These are phyloP conservation scores for Barnardius zonarius DNA, from an alignment of 2,113 vertebrate species.

Conservation along the genomic window DNA sequence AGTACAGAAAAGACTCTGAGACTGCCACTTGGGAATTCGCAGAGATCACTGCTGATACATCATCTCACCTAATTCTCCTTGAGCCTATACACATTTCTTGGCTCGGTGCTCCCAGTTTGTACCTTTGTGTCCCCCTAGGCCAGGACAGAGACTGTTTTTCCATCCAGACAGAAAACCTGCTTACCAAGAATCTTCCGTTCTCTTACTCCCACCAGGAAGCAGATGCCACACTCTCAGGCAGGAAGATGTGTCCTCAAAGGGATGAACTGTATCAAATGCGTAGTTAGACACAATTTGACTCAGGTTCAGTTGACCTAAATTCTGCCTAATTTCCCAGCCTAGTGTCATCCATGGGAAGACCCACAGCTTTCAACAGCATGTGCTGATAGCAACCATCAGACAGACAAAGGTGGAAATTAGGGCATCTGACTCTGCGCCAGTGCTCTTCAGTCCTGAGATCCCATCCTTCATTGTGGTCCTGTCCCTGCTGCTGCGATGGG, in stretches of 20 bases:
- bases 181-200: not conserved
- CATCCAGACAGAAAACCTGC: not conserved
- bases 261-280: not conserved
- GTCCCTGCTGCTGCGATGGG: not conserved
- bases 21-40: not conserved
- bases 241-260: not conserved
- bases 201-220: not conserved
- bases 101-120: not conserved
- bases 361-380: slow-evolving; percentile 37
- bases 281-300: slow-evolving; percentile 4
- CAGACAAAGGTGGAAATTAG: slow-evolving; percentile 53
- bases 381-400: slow-evolving; percentile 5
- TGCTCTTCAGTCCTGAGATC: not conserved
- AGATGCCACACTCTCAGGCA: not conserved
- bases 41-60: not conserved
- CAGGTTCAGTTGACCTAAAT: slow-evolving; percentile 58
- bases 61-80: not conserved
- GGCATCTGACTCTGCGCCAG: slow-evolving; percentile 8
- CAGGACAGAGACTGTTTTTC: not conserved
- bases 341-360: slow-evolving; percentile 6
- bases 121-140: not conserved
- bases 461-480: not conserved
- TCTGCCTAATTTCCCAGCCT: slow-evolving; percentile 26
- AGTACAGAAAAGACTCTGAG: not conserved
- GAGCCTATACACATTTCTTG: not conserved